Evolutionary conservation across 2,888 invertebrate species (phyloP).

Genomic region (Dolichopus griseipennis): DNA sequence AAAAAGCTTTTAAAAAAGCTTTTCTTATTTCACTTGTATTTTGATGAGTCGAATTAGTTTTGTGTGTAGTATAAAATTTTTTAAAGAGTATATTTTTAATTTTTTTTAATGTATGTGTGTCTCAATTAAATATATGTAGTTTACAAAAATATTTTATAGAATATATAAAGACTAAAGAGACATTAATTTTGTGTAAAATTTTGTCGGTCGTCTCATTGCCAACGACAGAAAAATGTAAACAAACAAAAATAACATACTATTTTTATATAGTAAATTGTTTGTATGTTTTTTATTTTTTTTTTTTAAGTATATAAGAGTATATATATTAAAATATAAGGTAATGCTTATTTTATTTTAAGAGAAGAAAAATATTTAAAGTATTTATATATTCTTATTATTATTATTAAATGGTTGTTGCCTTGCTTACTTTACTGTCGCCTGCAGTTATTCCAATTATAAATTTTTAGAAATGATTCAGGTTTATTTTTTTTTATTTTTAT

Average conservation of each 20-base stretch:
- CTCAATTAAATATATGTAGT: too few relatives aligned
- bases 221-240: neutral
- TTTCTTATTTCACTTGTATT: too few relatives aligned
- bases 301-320: neutral
- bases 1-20: too few relatives aligned
- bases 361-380: neutral
- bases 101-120: too few relatives aligned
- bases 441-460: neutral
- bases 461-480: neutral
- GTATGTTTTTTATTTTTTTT: neutral
- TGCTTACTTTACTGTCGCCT: neutral
- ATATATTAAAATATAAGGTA: neutral
- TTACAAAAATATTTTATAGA: too few relatives aligned
- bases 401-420: too few relatives aligned
- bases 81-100: too few relatives aligned
- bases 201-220: conserved; percentile 2
- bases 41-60: too few relatives aligned
- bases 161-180: too few relatives aligned
- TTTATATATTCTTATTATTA: neutral
- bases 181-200: too few relatives aligned
- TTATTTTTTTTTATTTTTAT: neutral
- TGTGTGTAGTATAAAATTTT: too few relatives aligned
- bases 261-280: neutral
- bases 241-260: neutral
- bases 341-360: neutral